A percentile compares a stretch with the other conserved stretches of the same genome.
phyloP scores from a whole-genome alignment of 1,140 invertebrate species.

The Schlechtendalia chinensis region DNA sequence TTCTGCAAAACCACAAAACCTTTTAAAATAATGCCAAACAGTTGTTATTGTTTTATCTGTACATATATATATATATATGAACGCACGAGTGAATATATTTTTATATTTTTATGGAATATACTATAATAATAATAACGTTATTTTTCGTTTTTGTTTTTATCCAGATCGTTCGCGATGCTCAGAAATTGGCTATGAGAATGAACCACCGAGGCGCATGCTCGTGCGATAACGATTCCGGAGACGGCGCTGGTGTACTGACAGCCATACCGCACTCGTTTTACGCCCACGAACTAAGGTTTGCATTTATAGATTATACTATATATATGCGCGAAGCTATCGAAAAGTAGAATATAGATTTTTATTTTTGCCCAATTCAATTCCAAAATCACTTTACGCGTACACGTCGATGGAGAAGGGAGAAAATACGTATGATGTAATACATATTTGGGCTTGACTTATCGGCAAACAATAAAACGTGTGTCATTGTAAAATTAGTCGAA shows the following conservation, averaged over 20 bases:
- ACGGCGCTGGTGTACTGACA: slow-evolving; percentile 93
- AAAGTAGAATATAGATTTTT: slow-evolving; percentile 4
- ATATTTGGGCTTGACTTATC: not conserved
- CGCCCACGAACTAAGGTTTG: slow-evolving; percentile 72
- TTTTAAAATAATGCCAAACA: not conserved
- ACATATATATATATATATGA: no score
- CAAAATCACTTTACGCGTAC: not conserved
- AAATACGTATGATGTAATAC: not conserved
- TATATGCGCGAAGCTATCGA: slow-evolving; percentile 11
- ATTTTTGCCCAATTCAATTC: not conserved
- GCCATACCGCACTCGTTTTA: slow-evolving; percentile 96
- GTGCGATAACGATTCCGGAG: slow-evolving; percentile 98
- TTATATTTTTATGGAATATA: no score
- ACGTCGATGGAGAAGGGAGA: no score
- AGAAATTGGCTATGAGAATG: slow-evolving; percentile 92
- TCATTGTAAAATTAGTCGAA: no score
- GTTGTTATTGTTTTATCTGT: not conserved
- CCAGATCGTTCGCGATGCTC: slow-evolving; percentile 91
- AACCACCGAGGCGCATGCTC: slow-evolving; percentile 97
- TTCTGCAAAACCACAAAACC: not conserved
- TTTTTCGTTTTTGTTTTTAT: slow-evolving; percentile 55
- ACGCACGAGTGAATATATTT: no score
- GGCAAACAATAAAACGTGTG: not conserved
- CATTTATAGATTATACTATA: slow-evolving; percentile 52
- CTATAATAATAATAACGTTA: no score